phyloP scores from a whole-genome alignment of 2,113 vertebrate species.

The Chloropsis cyanopogon region DNA sequence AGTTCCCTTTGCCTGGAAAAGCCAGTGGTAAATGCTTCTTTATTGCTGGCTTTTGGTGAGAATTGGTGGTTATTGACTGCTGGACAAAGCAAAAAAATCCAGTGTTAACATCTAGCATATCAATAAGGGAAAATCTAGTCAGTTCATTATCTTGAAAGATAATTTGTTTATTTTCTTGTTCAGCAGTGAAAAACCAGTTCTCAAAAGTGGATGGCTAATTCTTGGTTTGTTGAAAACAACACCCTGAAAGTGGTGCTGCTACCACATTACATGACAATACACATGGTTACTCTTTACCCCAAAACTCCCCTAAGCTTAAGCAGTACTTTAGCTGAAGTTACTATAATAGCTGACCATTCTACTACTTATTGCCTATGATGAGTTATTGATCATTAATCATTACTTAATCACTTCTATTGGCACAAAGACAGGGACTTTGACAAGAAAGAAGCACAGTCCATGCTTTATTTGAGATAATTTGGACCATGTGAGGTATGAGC shows the following conservation, averaged over 20 bases:
- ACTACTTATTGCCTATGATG: not conserved
- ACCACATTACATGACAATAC: too few relatives aligned
- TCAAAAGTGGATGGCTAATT: not conserved
- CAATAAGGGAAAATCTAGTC: not conserved
- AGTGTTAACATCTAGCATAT: not conserved
- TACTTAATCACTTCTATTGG: not conserved
- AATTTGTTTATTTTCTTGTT: not conserved
- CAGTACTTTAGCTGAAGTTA: not conserved
- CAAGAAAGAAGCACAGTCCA: not conserved
- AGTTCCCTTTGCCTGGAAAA: not conserved
- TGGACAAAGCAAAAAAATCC: not conserved
- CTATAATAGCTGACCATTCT: not conserved
- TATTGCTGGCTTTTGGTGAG: not conserved
- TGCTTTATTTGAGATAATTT: not conserved
- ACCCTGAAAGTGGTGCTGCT: not conserved
- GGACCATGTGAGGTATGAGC: not conserved
- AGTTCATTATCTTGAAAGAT: not conserved
- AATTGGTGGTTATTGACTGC: not conserved
- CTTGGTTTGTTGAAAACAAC: not conserved
- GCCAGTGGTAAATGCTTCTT: not conserved
- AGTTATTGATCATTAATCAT: not conserved
- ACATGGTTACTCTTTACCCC: not conserved
- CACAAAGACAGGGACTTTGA: not conserved
- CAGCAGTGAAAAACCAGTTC: not conserved
- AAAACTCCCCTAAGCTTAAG: not conserved